phyloP scores from a whole-genome alignment of 2,113 vertebrate species.

The Erythrocercus mccallii region DNA sequence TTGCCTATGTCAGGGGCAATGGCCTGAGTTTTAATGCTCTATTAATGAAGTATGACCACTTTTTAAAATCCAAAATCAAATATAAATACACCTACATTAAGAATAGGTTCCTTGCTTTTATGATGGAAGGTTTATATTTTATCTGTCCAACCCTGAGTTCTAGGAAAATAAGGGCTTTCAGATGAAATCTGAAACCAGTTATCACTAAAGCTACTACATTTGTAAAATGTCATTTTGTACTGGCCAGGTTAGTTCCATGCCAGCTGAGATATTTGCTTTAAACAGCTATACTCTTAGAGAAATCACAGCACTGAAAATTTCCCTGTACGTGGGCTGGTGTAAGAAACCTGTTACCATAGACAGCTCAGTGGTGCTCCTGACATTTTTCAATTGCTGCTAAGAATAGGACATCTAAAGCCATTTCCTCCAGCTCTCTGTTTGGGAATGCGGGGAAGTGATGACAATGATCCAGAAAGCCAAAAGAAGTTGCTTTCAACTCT shows the following conservation, averaged over 20 bases:
- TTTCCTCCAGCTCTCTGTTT: background rate
- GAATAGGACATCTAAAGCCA: constrained; percentile 21
- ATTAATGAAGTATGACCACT: background rate
- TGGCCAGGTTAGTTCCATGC: background rate
- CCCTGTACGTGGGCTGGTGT: background rate
- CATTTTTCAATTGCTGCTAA: constrained; percentile 37
- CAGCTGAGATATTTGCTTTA: background rate
- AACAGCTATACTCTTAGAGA: background rate
- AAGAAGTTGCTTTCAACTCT: background rate
- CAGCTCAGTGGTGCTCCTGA: constrained; percentile 4
- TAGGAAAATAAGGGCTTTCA: background rate
- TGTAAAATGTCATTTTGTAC: background rate
- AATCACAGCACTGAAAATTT: background rate
- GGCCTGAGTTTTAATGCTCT: background rate
- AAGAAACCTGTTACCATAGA: constrained; percentile 6
- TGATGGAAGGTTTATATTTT: background rate
- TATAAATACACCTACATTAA: background rate
- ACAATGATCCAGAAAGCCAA: background rate
- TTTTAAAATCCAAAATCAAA: background rate
- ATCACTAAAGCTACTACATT: background rate
- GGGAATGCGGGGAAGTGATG: background rate
- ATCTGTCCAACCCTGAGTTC: background rate
- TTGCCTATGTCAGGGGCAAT: background rate
- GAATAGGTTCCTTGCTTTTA: background rate
- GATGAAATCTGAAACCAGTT: background rate